Percentiles rank a stretch among this genome's conserved stretches.
phyloP scores from a whole-genome alignment of 2,888 invertebrate species.

The Netelia virgata region DNA sequence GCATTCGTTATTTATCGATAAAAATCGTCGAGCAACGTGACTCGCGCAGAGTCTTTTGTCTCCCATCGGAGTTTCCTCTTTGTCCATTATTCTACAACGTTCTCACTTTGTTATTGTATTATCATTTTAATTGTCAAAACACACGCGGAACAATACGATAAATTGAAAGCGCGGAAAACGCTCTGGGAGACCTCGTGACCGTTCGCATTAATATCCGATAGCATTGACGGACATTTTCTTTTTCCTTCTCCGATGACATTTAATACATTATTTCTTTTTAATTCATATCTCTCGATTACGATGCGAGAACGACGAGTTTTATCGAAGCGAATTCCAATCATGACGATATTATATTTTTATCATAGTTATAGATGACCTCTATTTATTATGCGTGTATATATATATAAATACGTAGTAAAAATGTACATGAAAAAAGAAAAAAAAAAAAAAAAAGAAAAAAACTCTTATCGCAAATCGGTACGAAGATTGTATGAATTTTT shows the following conservation, averaged over 20 bases:
- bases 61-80: neutral
- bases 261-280: conserved; percentile 1
- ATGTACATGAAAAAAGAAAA: neutral
- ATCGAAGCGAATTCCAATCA: too few species aligned
- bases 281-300: conserved; percentile 11
- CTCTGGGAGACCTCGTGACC: neutral
- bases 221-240: neutral
- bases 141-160: conserved; percentile 29
- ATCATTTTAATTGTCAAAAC: conserved; percentile 51
- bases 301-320: neutral
- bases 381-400: neutral
- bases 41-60: conserved; percentile 12
- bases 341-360: neutral
- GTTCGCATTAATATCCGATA: conserved; percentile 10
- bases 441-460: neutral
- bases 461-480: neutral
- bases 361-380: neutral
- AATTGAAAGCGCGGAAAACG: conserved; percentile 14
- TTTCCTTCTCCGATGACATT: neutral
- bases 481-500: neutral
- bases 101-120: conserved; percentile 14
- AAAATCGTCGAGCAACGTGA: neutral
- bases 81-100: conserved; percentile 6
- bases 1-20: neutral
- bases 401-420: neutral